These are phyloP conservation scores for Paelopatides confundens DNA, from an alignment of 53 echinoderm and acorn worm genomes.

Conservation along the genomic window DNA sequence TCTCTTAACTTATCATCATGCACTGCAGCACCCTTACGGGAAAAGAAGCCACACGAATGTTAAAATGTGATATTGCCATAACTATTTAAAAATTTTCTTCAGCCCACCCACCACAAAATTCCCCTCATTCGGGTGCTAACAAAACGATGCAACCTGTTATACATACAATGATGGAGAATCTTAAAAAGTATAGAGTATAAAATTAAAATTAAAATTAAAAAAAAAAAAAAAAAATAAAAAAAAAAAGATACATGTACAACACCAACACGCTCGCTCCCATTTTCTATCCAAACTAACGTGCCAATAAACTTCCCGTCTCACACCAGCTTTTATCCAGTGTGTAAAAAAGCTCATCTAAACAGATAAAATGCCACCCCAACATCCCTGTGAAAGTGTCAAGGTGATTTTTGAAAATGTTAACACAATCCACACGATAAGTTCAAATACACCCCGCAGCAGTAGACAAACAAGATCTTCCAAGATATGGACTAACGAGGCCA, in stretches of 20 bases:
- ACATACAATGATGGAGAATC: background rate
- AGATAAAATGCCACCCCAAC: background rate
- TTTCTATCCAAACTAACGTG: background rate
- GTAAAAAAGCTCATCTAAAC: background rate
- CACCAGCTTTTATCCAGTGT: background rate
- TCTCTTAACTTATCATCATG: background rate
- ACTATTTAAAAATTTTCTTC: background rate
- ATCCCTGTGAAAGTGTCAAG: constrained; percentile 27
- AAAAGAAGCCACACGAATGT: background rate
- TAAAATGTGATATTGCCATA: background rate
- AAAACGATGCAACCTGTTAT: background rate
- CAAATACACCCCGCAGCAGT: background rate
- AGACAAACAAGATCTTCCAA: background rate
- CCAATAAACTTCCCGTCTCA: background rate
- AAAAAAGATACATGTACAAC: background rate
- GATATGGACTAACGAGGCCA: background rate
- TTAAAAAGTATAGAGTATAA: background rate
- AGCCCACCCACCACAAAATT: background rate
- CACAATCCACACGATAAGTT: background rate
- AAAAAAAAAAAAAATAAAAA: background rate
- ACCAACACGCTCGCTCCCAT: too few species aligned
- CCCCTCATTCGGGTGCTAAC: background rate
- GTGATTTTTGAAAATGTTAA: constrained; percentile 26
- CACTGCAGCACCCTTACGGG: background rate
- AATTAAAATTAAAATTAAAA: background rate